These are phyloP conservation scores for Paradisaea rubra DNA, from an alignment of 2,113 vertebrate genomes.

Conservation along the genomic window DNA sequence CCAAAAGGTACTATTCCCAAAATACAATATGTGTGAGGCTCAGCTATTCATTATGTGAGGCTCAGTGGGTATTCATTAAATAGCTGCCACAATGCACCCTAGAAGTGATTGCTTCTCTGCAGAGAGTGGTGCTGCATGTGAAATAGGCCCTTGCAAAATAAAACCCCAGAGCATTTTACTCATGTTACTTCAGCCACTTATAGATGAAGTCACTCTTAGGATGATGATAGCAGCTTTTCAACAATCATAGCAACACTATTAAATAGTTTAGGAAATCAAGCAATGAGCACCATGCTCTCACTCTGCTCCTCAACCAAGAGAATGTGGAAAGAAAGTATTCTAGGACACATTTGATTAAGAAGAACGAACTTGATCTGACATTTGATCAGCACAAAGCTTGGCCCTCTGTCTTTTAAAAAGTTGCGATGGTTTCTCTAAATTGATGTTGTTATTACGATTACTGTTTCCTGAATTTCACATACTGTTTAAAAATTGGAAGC, in stretches of 20 bases:
- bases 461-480: neutral
- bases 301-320: neutral
- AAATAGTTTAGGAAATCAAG: neutral
- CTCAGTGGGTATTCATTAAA: neutral
- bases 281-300: neutral
- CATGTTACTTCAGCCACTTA: neutral
- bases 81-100: neutral
- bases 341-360: neutral
- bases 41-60: neutral
- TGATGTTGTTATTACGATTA: neutral
- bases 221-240: neutral
- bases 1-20: neutral
- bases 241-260: neutral
- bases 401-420: neutral
- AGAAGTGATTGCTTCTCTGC: neutral
- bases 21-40: neutral
- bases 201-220: neutral
- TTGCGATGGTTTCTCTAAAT: neutral
- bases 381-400: neutral
- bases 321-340: neutral
- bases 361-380: neutral
- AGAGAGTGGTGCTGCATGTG: neutral
- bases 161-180: neutral
- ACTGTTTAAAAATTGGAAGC: neutral
- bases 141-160: neutral